Evolutionary conservation across 2,888 invertebrate species (phyloP).

Genomic region (Electrophaes corylata): DNA sequence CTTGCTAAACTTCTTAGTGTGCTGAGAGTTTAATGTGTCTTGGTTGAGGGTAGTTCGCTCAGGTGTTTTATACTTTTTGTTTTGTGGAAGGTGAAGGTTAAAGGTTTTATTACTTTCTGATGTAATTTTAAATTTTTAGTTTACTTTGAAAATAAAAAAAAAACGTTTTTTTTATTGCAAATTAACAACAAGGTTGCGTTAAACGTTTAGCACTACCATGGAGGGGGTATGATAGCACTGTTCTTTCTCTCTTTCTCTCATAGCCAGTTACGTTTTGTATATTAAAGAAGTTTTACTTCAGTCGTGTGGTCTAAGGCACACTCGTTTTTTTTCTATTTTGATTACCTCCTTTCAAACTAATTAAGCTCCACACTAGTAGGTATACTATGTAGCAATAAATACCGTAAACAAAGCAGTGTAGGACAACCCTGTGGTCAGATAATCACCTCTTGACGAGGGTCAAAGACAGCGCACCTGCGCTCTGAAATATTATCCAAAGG

Average conservation of each 20-base stretch:
- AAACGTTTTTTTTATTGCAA: too few species aligned
- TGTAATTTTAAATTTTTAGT: too few species aligned
- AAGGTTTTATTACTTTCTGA: background rate
- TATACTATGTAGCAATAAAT: slow-evolving; percentile 3
- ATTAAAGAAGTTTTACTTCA: too few species aligned
- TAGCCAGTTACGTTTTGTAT: too few species aligned
- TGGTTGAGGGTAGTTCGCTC: slow-evolving; percentile 28
- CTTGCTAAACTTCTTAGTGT: slow-evolving; percentile 67
- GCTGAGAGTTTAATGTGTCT: slow-evolving; percentile 53
- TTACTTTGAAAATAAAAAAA: too few species aligned
- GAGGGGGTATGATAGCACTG: too few species aligned
- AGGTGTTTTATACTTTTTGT: slow-evolving; percentile 10
- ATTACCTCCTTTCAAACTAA: background rate
- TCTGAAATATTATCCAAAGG: slow-evolving; percentile 54
- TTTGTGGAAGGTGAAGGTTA: slow-evolving; percentile 6
- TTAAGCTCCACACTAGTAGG: background rate
- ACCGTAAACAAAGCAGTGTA: slow-evolving; percentile 31
- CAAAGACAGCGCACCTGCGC: slow-evolving; percentile 55
- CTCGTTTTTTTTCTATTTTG: background rate
- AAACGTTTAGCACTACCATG: too few species aligned
- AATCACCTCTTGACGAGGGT: slow-evolving; percentile 65
- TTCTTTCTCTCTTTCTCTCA: too few species aligned
- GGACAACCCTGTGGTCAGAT: slow-evolving; percentile 50
- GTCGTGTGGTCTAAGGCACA: too few species aligned
- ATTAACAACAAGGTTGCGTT: too few species aligned